Evolutionary conservation across 2,888 invertebrate species (phyloP).

Genomic region (Cyclophora albipunctata): DNA sequence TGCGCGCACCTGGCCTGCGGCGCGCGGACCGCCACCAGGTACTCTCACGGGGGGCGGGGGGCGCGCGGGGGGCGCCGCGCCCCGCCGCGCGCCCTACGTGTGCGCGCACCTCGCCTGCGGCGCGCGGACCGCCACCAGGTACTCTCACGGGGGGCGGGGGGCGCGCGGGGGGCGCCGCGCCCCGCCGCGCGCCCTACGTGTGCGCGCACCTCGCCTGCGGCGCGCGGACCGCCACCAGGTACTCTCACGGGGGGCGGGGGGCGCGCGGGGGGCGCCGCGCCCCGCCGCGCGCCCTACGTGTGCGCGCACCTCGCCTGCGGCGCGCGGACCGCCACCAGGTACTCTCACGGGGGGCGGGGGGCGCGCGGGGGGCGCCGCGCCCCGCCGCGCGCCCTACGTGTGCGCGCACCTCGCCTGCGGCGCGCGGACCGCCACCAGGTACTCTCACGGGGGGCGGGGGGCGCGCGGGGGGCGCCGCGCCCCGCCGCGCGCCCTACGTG

Average conservation of each 20-base stretch:
- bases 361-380: too few relatives aligned
- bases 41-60: neutral
- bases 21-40: constrained; percentile 55
- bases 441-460: too few relatives aligned
- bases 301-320: constrained; percentile 64
- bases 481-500: neutral
- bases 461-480: too few relatives aligned
- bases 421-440: too few relatives aligned
- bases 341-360: neutral
- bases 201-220: constrained; percentile 64
- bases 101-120: constrained; percentile 64
- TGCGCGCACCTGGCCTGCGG: constrained; percentile 64
- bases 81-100: constrained; percentile 51
- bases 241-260: neutral
- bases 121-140: constrained; percentile 55
- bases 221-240: constrained; percentile 55
- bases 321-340: constrained; percentile 55
- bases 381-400: neutral
- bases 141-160: neutral
- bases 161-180: constrained; percentile 36
- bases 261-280: constrained; percentile 36
- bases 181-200: constrained; percentile 51
- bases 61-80: constrained; percentile 36
- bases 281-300: constrained; percentile 51
- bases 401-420: too few relatives aligned